Percentiles rank a stretch among this genome's conserved stretches.
These are phyloP conservation scores for Dolichoris vasculosae DNA, from an alignment of 1,140 invertebrate species.

Conservation along the genomic window DNA sequence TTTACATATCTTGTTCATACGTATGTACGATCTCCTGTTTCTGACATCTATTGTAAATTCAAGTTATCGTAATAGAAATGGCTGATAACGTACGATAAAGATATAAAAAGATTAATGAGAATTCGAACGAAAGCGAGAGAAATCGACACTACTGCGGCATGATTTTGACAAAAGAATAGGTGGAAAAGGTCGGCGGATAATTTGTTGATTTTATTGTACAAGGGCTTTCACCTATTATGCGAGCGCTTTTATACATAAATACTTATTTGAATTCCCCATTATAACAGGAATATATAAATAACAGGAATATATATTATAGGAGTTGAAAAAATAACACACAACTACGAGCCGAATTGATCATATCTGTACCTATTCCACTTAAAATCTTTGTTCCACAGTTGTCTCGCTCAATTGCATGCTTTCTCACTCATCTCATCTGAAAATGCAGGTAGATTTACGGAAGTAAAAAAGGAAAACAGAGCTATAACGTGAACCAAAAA, in stretches of 20 bases:
- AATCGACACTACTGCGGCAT: not conserved
- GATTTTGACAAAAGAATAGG: conserved; percentile 22
- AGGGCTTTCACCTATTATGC: conserved; percentile 28
- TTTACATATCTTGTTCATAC: not conserved
- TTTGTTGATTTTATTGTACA: conserved; percentile 59
- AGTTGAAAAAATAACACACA: not conserved
- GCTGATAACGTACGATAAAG: conserved; percentile 23
- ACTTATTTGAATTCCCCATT: not conserved
- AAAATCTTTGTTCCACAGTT: not conserved
- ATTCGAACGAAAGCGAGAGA: not conserved
- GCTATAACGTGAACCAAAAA: not conserved
- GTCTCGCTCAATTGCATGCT: not conserved
- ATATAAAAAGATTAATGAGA: conserved; percentile 15
- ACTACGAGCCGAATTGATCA: too few species aligned
- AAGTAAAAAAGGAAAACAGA: not conserved
- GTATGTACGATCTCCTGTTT: conserved; percentile 4
- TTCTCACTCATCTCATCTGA: too few species aligned
- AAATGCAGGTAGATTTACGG: not conserved
- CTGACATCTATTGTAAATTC: conserved; percentile 27
- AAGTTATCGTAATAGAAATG: conserved; percentile 29
- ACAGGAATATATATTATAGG: not conserved
- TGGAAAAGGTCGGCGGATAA: conserved; percentile 26
- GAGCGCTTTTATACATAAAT: conserved; percentile 38
- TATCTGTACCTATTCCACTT: not conserved
- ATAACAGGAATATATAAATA: conserved; percentile 47